These are phyloP conservation scores for Acanthisitta chloris DNA, from an alignment of 2,113 vertebrate species.

Conservation along the genomic window DNA sequence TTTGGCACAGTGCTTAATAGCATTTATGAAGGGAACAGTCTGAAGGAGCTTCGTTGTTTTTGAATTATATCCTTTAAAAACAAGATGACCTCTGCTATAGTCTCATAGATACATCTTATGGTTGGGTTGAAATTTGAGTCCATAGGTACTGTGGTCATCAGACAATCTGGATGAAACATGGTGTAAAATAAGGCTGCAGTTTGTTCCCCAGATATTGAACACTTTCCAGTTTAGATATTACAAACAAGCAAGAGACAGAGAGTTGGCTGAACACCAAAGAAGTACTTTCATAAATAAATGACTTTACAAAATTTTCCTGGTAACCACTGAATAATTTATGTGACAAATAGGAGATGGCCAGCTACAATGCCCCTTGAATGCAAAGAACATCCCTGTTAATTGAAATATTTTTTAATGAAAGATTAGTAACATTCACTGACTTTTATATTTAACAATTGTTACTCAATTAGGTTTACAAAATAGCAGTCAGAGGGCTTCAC, in stretches of 20 bases:
- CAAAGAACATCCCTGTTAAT: background rate
- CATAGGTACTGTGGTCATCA: background rate
- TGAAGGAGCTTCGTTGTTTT: background rate
- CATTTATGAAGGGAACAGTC: background rate
- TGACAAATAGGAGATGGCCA: background rate
- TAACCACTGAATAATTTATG: slow-evolving; percentile 4
- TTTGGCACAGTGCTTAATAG: background rate
- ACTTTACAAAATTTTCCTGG: background rate
- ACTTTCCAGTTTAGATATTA: background rate
- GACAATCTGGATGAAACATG: background rate
- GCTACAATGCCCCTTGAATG: background rate
- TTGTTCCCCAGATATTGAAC: background rate
- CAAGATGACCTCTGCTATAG: background rate
- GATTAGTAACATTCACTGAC: background rate
- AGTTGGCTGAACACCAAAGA: slow-evolving; percentile 13
- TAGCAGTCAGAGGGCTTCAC: background rate
- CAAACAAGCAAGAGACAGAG: background rate
- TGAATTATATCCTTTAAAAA: background rate
- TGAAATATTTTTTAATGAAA: background rate
- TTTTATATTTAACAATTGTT: background rate
- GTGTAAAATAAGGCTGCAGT: background rate
- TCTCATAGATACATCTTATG: background rate
- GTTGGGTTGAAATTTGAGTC: background rate
- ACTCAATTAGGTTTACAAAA: background rate
- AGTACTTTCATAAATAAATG: slow-evolving; percentile 17